Conservation (phyloP, 2,113 vertebrate species). For the Nycticebus coucang region DNA sequence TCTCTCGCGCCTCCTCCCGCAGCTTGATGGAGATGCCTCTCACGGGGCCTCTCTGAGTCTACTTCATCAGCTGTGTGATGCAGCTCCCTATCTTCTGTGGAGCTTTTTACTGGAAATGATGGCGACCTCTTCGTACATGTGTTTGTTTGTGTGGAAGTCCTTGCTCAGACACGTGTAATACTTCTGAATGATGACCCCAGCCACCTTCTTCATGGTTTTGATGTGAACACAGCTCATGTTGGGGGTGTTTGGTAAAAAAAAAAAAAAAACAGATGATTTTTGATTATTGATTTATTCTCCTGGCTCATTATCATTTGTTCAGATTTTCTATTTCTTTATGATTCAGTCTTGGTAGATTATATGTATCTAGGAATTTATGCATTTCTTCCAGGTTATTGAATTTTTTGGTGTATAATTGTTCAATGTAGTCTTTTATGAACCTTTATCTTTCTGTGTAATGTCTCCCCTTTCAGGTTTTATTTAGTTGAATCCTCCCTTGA, state of each 20-base stretch:
- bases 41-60: neutral
- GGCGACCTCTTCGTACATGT: too few species aligned
- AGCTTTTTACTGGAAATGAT: too few species aligned
- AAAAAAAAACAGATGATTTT: neutral
- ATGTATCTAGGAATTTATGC: neutral
- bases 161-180: too few species aligned
- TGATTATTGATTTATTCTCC: neutral
- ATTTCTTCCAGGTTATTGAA: neutral
- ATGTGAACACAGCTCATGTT: too few species aligned
- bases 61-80: too few species aligned
- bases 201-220: too few species aligned
- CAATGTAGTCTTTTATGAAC: neutral
- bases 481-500: neutral
- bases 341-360: neutral
- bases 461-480: neutral
- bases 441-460: neutral
- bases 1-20: neutral
- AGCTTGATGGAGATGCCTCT: neutral
- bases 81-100: too few species aligned
- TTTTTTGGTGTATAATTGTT: neutral
- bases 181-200: too few species aligned
- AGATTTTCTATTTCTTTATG: neutral
- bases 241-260: too few species aligned
- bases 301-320: neutral
- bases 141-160: too few species aligned